Evolutionary conservation across 2,888 invertebrate genomes (phyloP), one percentile per base, ranked within the genome.

Genomic region (Drosophila robusta): DNA sequence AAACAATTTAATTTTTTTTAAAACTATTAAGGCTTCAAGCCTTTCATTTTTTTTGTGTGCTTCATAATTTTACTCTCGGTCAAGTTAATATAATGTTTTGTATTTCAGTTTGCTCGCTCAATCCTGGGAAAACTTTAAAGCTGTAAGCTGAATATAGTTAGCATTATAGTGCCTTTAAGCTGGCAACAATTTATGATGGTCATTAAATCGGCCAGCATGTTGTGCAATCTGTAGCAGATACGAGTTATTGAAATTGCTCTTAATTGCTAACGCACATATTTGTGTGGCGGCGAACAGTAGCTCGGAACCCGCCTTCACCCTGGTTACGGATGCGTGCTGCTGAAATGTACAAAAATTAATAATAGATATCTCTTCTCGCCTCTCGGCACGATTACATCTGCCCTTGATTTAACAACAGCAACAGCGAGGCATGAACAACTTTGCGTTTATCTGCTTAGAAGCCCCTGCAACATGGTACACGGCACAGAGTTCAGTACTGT

Each of bases 261-360:
- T 74, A 76, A 78, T 74, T 76, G 64, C 60, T 38, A 44, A 26
- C 44, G 26, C 49, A 49, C 60, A 39, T 26, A 38, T 18, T 11
- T n/a, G 11, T 8, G 14, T 8, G 34, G 11, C 29, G 29, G 42
- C 16, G 11, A 5, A 18, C 18, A 29, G 18, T 8, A 14, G 16
- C 41, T 8, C 29, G 12, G 4, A 34, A 1, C 24, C 18, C 34
- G 16, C n/a, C 45, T 61, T 3, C 12, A 32, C 16, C 32, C 22
- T 22, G 60, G 1, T 24, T 16, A 16, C 41, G 24, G 63, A 56
- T 65, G 41, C 18, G 16, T n/a, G 9, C 5, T 38, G 32, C 49
- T 42, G 16, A 75, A 79, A 65, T 77, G 70, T 72, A 70, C 66
- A 73, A 82, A 78, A 80, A 58, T 82, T 78, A 87, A 85, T 85